phyloP scores from a whole-genome alignment of 2,797 vertebrate species.

The Psittacula echo region DNA sequence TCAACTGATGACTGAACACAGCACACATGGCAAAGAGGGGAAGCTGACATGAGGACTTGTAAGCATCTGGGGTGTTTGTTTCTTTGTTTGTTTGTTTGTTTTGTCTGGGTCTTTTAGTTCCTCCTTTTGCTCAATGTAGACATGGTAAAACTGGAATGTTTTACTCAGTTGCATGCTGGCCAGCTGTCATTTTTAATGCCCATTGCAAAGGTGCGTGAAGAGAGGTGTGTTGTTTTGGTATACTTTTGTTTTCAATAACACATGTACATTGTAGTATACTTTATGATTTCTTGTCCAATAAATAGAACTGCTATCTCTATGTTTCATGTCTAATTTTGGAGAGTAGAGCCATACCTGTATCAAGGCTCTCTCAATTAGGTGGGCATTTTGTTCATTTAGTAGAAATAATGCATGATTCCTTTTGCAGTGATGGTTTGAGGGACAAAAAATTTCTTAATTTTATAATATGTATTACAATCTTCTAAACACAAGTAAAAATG shows the following conservation, averaged over 20 bases:
- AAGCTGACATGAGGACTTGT: not conserved
- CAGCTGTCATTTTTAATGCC: constrained; percentile 59
- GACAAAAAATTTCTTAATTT: constrained; percentile 73
- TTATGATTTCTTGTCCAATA: constrained; percentile 70
- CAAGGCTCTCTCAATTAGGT: constrained; percentile 58
- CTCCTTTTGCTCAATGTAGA: constrained; percentile 19
- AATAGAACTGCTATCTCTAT: constrained; percentile 70
- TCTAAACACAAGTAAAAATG: constrained; percentile 79
- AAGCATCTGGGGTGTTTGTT: constrained; percentile 19
- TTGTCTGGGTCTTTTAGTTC: constrained; percentile 20
- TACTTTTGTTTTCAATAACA: constrained; percentile 50
- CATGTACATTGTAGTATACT: constrained; percentile 61
- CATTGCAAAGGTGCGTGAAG: constrained; percentile 46
- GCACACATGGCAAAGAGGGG: not conserved
- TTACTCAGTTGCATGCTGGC: constrained; percentile 88
- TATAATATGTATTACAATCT: constrained; percentile 72
- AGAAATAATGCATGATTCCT: constrained; percentile 77
- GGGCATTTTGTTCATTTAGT: constrained; percentile 65
- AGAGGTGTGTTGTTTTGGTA: constrained; percentile 61
- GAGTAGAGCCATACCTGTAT: constrained; percentile 44
- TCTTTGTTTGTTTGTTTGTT: not conserved
- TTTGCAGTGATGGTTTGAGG: constrained; percentile 73
- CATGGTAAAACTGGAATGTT: constrained; percentile 72
- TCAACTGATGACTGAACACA: not conserved
- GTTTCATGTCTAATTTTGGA: constrained; percentile 72